A percentile compares a stretch with the other conserved stretches of the same genome.
phyloP scores from a whole-genome alignment of 2,113 vertebrate species.

The Zosterops pallidus region DNA sequence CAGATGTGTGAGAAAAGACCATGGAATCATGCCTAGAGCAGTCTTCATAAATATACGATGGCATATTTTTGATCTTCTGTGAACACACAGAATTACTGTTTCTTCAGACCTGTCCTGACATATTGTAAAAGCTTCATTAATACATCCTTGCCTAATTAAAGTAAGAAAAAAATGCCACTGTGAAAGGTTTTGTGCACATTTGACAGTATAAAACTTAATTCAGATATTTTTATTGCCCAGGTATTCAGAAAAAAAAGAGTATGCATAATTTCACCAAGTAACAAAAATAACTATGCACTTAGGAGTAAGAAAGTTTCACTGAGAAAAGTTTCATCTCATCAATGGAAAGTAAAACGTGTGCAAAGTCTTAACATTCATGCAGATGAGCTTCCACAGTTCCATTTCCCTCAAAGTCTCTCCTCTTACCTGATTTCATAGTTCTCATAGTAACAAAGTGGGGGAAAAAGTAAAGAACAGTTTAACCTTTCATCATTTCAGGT shows the following conservation, averaged over 20 bases:
- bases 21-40: not conserved
- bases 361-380: not conserved
- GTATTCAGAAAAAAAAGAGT: not conserved
- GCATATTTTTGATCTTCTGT: not conserved
- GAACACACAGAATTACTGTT: not conserved
- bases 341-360: not conserved
- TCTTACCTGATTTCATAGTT: not conserved
- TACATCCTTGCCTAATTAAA: not conserved
- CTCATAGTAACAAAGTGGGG: not conserved
- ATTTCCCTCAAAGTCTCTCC: not conserved
- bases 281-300: not conserved
- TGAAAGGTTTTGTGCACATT: not conserved
- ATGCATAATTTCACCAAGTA: not conserved
- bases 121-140: not conserved
- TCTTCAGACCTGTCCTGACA: not conserved
- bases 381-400: not conserved
- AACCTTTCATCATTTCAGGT: not conserved
- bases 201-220: not conserved
- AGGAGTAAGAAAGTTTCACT: not conserved
- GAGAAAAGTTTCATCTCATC: not conserved
- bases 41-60: not conserved
- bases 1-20: not conserved
- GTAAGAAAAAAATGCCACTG: not conserved
- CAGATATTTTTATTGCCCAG: not conserved
- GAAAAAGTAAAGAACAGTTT: not conserved